Conservation (phyloP, 2,797 vertebrate genomes). For the Falco novaeseelandiae region DNA sequence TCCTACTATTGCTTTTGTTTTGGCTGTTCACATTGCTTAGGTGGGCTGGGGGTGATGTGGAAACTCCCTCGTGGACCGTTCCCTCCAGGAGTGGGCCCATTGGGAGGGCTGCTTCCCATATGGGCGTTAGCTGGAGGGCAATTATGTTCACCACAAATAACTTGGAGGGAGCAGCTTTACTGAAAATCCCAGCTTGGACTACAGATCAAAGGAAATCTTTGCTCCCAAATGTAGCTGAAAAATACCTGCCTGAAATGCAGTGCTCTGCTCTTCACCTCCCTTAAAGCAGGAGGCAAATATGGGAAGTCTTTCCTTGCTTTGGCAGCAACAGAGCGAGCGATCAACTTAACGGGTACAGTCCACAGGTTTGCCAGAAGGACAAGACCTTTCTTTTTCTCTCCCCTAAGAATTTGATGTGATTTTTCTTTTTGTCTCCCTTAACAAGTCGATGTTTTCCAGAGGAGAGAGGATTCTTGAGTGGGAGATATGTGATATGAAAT, state of each 20-base stretch:
- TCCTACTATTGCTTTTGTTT: background rate
- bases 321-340: background rate
- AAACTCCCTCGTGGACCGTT: accelerated
- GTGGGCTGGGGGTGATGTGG: background rate
- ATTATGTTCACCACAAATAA: background rate
- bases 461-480: background rate
- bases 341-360: accelerated
- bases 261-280: background rate
- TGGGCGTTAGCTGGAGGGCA: background rate
- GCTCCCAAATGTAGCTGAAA: background rate
- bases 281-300: background rate
- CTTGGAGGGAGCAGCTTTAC: background rate
- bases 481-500: background rate
- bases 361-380: background rate
- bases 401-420: accelerated
- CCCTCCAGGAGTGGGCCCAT: background rate
- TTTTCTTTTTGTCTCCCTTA: background rate
- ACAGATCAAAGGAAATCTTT: background rate
- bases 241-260: background rate
- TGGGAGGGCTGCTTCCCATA: background rate
- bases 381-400: background rate
- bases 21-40: background rate
- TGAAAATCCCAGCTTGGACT: background rate
- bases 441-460: background rate
- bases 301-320: background rate